Conservation (phyloP, 37 sponge, comb jelly and placozoan species). For the Ephydatia muelleri region DNA sequence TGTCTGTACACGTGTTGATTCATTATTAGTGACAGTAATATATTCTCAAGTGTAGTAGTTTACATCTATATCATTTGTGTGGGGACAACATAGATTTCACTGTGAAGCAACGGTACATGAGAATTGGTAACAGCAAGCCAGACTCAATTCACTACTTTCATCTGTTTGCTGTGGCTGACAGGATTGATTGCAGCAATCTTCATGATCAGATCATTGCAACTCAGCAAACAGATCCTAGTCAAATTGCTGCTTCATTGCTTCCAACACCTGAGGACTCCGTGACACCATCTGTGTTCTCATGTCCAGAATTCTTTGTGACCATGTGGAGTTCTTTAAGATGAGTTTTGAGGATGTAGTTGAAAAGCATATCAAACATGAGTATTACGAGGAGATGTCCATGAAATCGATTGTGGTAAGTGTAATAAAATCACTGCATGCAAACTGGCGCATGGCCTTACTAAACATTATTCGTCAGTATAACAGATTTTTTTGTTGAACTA, state of each 20-base stretch:
- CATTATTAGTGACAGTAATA: too few relatives aligned
- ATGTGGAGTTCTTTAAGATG: constrained; percentile 22
- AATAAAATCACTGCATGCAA: too few relatives aligned
- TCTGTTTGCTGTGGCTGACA: constrained; percentile 27
- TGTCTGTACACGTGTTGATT: too few relatives aligned
- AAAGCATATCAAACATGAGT: constrained; percentile 25
- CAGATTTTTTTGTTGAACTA: background rate
- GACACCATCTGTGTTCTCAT: constrained; percentile 14
- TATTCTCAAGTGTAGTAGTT: too few relatives aligned
- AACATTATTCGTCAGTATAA: background rate
- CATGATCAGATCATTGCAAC: background rate
- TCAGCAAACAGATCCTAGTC: background rate
- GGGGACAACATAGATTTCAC: constrained; percentile 34
- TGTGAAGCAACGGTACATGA: constrained; percentile 6
- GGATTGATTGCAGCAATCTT: constrained; percentile 24
- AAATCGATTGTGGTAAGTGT: constrained; percentile 23
- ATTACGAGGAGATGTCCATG: constrained; percentile 13
- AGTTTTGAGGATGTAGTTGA: constrained; percentile 22
- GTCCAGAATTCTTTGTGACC: constrained; percentile 20
- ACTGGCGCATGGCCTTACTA: too few relatives aligned
- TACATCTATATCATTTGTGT: constrained; percentile 18
- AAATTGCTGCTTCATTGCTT: constrained; percentile 17
- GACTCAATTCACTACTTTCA: constrained; percentile 27
- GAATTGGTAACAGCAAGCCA: background rate
- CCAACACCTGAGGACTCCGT: constrained; percentile 33